Conservation (phyloP, 1,140 invertebrate species). For the Brachystomella parvula region DNA sequence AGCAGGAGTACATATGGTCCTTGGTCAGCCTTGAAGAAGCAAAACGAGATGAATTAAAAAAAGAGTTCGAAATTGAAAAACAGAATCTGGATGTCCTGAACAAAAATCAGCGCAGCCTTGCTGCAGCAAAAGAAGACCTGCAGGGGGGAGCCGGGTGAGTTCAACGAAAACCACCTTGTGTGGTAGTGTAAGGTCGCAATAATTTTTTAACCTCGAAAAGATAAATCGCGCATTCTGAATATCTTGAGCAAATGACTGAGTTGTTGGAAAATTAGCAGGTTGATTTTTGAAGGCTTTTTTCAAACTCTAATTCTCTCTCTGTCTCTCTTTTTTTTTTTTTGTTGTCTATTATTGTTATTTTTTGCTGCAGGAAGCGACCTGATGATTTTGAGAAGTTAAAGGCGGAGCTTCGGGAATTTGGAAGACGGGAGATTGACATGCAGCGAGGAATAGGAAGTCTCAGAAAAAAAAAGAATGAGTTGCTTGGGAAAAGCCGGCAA, state of each 20-base stretch:
- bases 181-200: too few relatives aligned
- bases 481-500: too few relatives aligned
- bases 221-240: too few relatives aligned
- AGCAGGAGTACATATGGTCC: constrained; percentile 48
- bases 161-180: too few relatives aligned
- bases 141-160: neutral
- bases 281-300: neutral
- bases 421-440: neutral
- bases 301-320: too few relatives aligned
- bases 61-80: constrained; percentile 11
- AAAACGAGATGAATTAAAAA: constrained; percentile 13
- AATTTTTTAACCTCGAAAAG: too few relatives aligned
- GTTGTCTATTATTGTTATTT: too few relatives aligned
- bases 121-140: neutral
- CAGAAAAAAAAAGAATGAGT: too few relatives aligned
- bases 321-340: too few relatives aligned
- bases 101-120: neutral
- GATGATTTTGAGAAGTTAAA: neutral
- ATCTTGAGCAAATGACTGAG: too few relatives aligned
- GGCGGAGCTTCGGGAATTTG: neutral
- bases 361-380: neutral
- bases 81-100: constrained; percentile 5
- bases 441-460: too few relatives aligned
- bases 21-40: constrained; percentile 37
- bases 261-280: neutral